A percentile compares a stretch with the other conserved stretches of the same genome.
These are phyloP conservation scores for Elymnias hypermnestra DNA, from an alignment of 1,140 invertebrate species.

Conservation along the genomic window DNA sequence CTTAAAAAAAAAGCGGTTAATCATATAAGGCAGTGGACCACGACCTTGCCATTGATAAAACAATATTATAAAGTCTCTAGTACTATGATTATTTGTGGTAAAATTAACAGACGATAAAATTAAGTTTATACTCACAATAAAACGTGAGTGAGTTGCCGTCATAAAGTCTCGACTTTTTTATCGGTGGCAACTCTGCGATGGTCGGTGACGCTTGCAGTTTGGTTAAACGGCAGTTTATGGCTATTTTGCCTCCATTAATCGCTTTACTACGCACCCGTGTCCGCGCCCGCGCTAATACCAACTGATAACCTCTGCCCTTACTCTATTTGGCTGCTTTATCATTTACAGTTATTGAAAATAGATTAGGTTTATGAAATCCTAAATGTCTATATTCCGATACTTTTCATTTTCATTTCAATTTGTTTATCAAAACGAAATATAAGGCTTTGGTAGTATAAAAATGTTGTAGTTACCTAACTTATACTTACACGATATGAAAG, in stretches of 20 bases:
- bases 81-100: constrained; percentile 72
- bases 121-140: constrained; percentile 76
- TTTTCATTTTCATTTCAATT: too few relatives aligned
- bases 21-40: not conserved
- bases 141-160: constrained; percentile 74
- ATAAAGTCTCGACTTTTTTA: constrained; percentile 76
- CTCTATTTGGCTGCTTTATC: not conserved
- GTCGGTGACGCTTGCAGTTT: constrained; percentile 73
- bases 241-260: constrained; percentile 75
- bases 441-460: too few relatives aligned
- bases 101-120: constrained; percentile 76
- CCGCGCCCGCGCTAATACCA: constrained; percentile 26
- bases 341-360: too few relatives aligned
- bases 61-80: constrained; percentile 26
- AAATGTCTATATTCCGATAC: too few relatives aligned
- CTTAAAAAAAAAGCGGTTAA: not conserved
- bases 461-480: too few relatives aligned
- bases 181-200: constrained; percentile 66
- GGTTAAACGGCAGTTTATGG: constrained; percentile 74
- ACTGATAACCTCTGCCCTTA: constrained; percentile 36
- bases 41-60: not conserved
- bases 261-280: constrained; percentile 69
- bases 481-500: too few relatives aligned
- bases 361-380: too few relatives aligned
- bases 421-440: too few relatives aligned